These are phyloP conservation scores for Ptyas mucosa DNA, from an alignment of 2,113 vertebrate genomes.

Conservation along the genomic window DNA sequence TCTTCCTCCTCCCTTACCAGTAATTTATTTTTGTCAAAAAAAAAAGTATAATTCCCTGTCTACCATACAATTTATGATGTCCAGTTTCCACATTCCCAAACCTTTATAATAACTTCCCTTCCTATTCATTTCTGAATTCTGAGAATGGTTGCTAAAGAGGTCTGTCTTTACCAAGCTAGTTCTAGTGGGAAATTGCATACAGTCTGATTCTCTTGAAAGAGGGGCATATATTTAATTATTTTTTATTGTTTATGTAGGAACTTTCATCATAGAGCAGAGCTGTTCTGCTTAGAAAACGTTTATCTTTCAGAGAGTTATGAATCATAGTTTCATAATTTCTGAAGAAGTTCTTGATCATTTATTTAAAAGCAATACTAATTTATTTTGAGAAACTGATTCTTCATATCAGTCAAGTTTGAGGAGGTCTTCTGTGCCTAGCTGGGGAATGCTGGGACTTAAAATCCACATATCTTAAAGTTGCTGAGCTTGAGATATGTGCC, in stretches of 20 bases:
- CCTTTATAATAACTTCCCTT: background rate
- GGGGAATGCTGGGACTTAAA: background rate
- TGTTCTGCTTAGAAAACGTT: background rate
- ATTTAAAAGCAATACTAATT: background rate
- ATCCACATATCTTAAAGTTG: background rate
- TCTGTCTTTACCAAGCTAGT: background rate
- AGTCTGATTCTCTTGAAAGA: background rate
- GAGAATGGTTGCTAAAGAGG: background rate
- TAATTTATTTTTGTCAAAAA: background rate
- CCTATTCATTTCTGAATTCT: background rate
- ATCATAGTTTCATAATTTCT: background rate
- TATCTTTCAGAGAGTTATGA: background rate
- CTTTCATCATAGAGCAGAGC: background rate
- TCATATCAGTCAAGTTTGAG: background rate
- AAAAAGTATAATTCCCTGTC: background rate
- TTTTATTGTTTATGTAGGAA: background rate
- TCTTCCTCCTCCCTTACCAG: background rate
- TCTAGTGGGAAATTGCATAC: background rate
- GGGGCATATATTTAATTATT: background rate
- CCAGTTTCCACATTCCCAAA: background rate
- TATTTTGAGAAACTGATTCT: background rate
- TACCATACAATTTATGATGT: background rate
- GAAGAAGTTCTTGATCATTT: background rate
- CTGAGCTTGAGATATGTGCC: background rate
- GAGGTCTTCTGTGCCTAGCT: background rate